Base-by-base conservation (phyloP, 2,888 invertebrate species). In the Noctua comes region DNA sequence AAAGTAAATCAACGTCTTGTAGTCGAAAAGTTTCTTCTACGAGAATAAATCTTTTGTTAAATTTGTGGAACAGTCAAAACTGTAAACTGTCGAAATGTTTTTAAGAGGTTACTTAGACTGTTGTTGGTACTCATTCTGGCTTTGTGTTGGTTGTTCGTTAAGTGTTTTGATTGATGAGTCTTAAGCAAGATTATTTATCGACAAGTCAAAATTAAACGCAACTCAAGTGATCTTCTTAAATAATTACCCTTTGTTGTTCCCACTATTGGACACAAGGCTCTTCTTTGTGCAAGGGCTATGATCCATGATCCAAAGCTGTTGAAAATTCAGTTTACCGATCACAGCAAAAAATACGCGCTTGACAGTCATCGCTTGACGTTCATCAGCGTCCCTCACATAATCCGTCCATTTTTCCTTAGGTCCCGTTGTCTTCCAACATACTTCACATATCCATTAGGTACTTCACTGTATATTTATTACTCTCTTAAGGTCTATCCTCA, bases 1-100 rank as follows among this genome's bases (percentile, higher is more conserved):
- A 91, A 92, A 88, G 88, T 92, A 91, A 90, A 92, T 92, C 91
- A 92, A 90, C 76, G 90, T 92, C 90, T 85, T 71, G 64, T 75
- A 24, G n/a, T 36, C 62, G 31, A 68, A 21, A 76, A 76, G 46
- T 72, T 80, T 69, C n/a, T 57, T 48, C n/a, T n/a, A 10, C 6
- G 24, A 16, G 69, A 24, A 68, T 77, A 78, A 57, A 57, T 57
- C 11, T 57, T n/a, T 11, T n/a, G 24, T 1, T 13, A 18, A 27
- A 16, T 27, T 76, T 72, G 71, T 59, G 36, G 46, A 72, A 57
- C 62, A 54, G 46, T 59, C 40, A 68, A 62, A 62, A 31, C 62
- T 21, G 8, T 10, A 21, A 74, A 65, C 46, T 76, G 16, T 72
- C 24, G 13, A 51, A 40, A 59, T 24, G 36, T 21, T 57, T 48